Conservation (phyloP, 23 tunicate species). For the Corella eumyota region DNA sequence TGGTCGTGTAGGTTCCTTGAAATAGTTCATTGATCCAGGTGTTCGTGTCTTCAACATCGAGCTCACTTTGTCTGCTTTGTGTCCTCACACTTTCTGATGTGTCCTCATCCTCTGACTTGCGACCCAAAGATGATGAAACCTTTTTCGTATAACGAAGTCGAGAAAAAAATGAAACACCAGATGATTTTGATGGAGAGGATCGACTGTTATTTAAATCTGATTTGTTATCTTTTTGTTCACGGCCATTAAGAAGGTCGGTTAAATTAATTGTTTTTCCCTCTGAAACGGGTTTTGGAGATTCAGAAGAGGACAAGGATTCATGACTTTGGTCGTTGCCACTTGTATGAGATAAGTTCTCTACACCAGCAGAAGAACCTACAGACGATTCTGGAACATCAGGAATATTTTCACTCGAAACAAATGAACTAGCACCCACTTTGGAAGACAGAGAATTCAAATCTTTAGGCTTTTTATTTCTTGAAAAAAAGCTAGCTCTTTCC, state of each 20-base stretch:
- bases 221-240: too few relatives aligned
- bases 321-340: too few relatives aligned
- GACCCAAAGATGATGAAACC: slow-evolving; percentile 9
- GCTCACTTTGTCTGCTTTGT: slow-evolving; percentile 6
- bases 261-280: too few relatives aligned
- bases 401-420: slow-evolving; percentile 3
- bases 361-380: too few relatives aligned
- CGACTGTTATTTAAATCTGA: too few relatives aligned
- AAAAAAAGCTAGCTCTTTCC: not conserved
- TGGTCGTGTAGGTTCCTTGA: slow-evolving; percentile 94
- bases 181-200: too few relatives aligned
- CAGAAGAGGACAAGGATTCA: too few relatives aligned
- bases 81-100: not conserved
- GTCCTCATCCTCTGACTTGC: slow-evolving; percentile 22
- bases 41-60: slow-evolving; percentile 18
- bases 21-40: slow-evolving; percentile 89
- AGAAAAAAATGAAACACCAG: slow-evolving; percentile 16
- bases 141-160: slow-evolving; percentile 19
- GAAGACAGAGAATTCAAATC: not conserved
- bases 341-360: too few relatives aligned
- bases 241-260: too few relatives aligned
- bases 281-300: too few relatives aligned
- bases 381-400: slow-evolving; percentile 3
- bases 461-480: not conserved
- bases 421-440: slow-evolving; percentile 19